phyloP scores from a whole-genome alignment of 2,113 vertebrate species.

The Leptobrachium ailaonicum region DNA sequence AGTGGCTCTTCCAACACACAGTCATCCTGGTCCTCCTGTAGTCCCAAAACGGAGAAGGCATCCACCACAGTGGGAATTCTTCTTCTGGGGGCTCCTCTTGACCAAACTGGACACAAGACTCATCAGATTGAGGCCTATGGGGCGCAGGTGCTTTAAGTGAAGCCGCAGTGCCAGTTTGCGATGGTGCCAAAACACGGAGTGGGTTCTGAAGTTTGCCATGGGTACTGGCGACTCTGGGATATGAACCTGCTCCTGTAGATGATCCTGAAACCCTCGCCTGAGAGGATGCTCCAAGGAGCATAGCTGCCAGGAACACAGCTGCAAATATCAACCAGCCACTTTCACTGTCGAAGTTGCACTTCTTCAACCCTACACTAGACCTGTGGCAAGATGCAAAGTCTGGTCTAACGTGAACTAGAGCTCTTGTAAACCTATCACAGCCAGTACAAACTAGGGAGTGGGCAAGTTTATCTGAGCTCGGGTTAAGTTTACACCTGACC shows the following conservation, averaged over 20 bases:
- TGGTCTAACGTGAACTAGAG: too few relatives aligned
- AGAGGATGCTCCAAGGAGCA: background rate
- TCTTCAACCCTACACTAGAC: too few relatives aligned
- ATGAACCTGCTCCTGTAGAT: background rate
- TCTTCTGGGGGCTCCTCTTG: conserved; percentile 26
- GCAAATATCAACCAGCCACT: too few relatives aligned
- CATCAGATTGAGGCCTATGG: background rate
- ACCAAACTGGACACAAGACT: background rate
- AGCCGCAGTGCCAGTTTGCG: background rate
- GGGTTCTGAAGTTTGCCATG: background rate
- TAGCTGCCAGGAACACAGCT: too few relatives aligned
- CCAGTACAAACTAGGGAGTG: too few relatives aligned
- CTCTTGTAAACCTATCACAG: too few relatives aligned
- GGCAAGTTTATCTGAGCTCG: too few relatives aligned
- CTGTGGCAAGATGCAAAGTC: too few relatives aligned
- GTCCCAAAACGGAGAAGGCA: conserved; percentile 82
- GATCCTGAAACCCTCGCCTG: background rate
- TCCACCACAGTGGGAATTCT: conserved; percentile 77
- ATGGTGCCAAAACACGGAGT: background rate
- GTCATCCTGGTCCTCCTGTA: conserved; percentile 71
- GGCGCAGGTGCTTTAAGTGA: background rate
- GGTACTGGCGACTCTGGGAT: background rate
- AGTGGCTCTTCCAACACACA: conserved; percentile 4
- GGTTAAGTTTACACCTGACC: too few relatives aligned
- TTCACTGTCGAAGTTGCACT: too few relatives aligned